Evolutionary conservation across 2,113 vertebrate genomes (phyloP).

Genomic region (Oreocharis arfaki): DNA sequence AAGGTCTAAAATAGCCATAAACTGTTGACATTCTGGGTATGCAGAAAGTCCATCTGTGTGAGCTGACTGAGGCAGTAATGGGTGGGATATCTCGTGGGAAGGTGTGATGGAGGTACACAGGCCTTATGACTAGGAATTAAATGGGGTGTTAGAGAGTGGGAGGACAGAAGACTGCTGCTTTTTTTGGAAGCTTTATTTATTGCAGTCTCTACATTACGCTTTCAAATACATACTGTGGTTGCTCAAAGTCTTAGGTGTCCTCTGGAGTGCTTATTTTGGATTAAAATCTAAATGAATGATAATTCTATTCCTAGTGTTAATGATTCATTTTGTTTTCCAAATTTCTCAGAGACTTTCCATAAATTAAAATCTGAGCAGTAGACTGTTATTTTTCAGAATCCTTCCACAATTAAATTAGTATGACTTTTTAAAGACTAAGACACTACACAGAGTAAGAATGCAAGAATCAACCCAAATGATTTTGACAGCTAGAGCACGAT

Average conservation of each 20-base stretch:
- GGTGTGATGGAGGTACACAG: slow-evolving; percentile 23
- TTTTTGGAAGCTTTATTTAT: slow-evolving; percentile 46
- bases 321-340: slow-evolving; percentile 30
- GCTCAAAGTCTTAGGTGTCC: neutral
- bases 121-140: slow-evolving; percentile 52
- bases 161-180: slow-evolving; percentile 41
- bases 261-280: neutral
- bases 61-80: slow-evolving; percentile 4
- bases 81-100: slow-evolving; percentile 51
- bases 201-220: slow-evolving; percentile 8
- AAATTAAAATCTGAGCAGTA: slow-evolving; percentile 2
- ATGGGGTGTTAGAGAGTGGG: slow-evolving; percentile 50
- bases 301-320: slow-evolving; percentile 18
- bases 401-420: neutral
- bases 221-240: slow-evolving; percentile 24
- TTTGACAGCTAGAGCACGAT: slow-evolving; percentile 8
- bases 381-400: slow-evolving; percentile 2
- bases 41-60: slow-evolving; percentile 50
- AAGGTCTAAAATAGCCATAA: slow-evolving; percentile 59
- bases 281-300: slow-evolving; percentile 4
- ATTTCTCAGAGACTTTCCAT: slow-evolving; percentile 6
- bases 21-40: slow-evolving; percentile 34
- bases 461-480: slow-evolving; percentile 11
- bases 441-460: neutral
- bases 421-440: slow-evolving; percentile 3